phyloP scores from a whole-genome alignment of 2,888 invertebrate genomes.

The Punctoribates punctum region DNA sequence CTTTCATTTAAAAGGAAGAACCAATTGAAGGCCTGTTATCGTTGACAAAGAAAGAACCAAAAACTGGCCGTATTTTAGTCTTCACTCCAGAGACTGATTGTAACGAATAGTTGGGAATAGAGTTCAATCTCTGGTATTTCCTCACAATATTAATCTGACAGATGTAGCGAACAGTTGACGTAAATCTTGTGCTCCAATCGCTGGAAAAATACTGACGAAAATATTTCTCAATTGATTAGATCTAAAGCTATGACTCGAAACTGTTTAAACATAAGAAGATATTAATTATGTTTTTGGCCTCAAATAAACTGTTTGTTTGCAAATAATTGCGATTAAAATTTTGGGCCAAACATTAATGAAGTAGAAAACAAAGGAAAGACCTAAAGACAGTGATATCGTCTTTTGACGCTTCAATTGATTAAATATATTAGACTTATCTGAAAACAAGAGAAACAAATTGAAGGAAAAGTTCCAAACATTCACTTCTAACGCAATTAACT shows the following conservation, averaged over 20 bases:
- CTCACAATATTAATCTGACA: neutral
- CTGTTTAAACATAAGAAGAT: no score
- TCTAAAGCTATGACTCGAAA: no score
- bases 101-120: no score
- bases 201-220: no score
- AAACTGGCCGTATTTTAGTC: neutral
- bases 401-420: no score
- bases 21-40: slow-evolving; percentile 10
- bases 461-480: neutral
- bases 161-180: neutral
- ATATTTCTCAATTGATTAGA: no score
- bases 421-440: neutral
- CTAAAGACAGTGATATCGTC: no score
- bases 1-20: neutral
- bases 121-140: slow-evolving; percentile 5
- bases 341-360: no score
- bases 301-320: no score
- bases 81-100: slow-evolving; percentile 9
- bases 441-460: slow-evolving; percentile 12
- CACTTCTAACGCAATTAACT: neutral
- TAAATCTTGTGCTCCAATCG: neutral
- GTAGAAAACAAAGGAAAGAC: no score
- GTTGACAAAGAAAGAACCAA: neutral
- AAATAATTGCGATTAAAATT: no score
- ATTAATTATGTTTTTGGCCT: no score